These are phyloP conservation scores for Diplosoma virens DNA, from an alignment of 23 tunicate species.

Conservation along the genomic window DNA sequence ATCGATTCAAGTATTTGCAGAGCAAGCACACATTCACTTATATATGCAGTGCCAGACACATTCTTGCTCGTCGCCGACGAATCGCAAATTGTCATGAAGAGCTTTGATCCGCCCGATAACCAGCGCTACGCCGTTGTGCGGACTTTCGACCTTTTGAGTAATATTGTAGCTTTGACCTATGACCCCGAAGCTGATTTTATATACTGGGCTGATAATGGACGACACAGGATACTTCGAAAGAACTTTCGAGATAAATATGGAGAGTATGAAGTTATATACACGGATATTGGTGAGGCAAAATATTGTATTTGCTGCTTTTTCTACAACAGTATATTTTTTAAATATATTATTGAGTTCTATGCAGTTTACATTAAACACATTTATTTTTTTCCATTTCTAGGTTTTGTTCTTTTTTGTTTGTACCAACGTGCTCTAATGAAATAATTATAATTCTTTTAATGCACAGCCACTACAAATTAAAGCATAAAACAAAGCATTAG, in stretches of 20 bases:
- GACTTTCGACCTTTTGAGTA: slow-evolving; percentile 64
- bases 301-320: too few species aligned
- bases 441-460: too few species aligned
- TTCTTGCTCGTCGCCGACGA: slow-evolving; percentile 87
- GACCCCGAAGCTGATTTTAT: slow-evolving; percentile 72
- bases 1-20: too few species aligned
- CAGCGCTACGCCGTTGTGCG: slow-evolving; percentile 52
- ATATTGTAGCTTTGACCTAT: slow-evolving; percentile 85
- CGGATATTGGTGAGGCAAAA: slow-evolving; percentile 46
- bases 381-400: too few species aligned
- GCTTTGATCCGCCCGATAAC: slow-evolving; percentile 56
- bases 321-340: too few species aligned
- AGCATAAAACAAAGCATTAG: too few species aligned
- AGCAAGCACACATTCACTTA: too few species aligned
- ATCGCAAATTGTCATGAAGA: slow-evolving; percentile 67
- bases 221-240: slow-evolving; percentile 60
- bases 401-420: too few species aligned
- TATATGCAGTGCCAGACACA: slow-evolving; percentile 58
- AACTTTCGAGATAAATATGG: slow-evolving; percentile 22
- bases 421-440: too few species aligned
- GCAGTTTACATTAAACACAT: too few species aligned
- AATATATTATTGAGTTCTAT: too few species aligned
- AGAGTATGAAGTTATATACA: slow-evolving; percentile 43
- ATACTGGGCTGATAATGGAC: slow-evolving; percentile 96
- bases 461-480: too few species aligned